A percentile compares a stretch with the other conserved stretches of the same genome.
Conservation (phyloP, 2,113 vertebrate species). For the Leptobrachium ailaonicum region DNA sequence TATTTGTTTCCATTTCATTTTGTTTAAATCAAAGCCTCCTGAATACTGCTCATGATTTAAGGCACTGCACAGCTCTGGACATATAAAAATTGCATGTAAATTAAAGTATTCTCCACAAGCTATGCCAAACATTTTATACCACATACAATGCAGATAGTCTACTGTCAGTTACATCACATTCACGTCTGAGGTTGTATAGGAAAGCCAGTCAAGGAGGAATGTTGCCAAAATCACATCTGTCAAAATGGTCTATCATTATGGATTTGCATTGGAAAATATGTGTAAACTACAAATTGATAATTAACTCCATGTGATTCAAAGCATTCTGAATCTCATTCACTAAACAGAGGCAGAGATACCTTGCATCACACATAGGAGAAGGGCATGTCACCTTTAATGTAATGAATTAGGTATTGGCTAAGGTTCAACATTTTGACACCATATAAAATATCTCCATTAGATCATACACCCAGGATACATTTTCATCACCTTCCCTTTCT, state of each 20-base stretch:
- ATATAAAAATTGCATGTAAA: neutral
- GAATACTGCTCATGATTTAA: slow-evolving; percentile 5
- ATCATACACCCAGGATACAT: neutral
- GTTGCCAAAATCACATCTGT: neutral
- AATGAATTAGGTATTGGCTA: slow-evolving; percentile 6
- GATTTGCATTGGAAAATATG: neutral
- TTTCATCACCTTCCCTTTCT: slow-evolving; percentile 43
- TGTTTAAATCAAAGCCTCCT: neutral
- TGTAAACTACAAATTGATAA: neutral
- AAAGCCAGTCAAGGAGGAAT: neutral
- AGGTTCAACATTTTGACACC: neutral
- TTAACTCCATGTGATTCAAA: neutral
- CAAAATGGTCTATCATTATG: neutral
- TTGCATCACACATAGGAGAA: neutral
- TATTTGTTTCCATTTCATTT: no score
- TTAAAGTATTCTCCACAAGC: slow-evolving; percentile 2
- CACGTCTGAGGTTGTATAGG: neutral
- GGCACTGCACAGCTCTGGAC: slow-evolving; percentile 24
- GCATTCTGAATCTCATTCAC: neutral
- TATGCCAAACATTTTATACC: neutral
- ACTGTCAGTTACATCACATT: slow-evolving; percentile 17
- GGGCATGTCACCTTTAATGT: neutral
- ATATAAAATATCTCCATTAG: neutral
- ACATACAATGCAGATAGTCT: slow-evolving; percentile 6
- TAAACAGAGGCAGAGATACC: neutral